Conservation (phyloP, 1,140 invertebrate genomes). For the Polypedilum vanderplanki region DNA sequence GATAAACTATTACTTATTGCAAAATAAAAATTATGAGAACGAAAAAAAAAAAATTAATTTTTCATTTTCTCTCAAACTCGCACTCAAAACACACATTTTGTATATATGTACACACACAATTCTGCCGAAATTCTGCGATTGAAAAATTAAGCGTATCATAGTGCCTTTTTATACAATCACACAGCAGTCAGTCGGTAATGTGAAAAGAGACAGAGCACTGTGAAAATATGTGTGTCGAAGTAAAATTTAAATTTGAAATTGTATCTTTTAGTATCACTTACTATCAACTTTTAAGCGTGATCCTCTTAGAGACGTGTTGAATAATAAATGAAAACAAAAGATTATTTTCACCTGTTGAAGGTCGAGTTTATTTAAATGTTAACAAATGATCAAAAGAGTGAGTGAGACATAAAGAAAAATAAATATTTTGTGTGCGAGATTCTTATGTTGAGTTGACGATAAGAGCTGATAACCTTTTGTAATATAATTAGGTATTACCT, state of each 20-base stretch:
- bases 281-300: neutral
- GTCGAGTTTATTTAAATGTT: neutral
- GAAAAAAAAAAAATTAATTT: no score
- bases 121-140: neutral
- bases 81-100: neutral
- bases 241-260: neutral
- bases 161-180: neutral
- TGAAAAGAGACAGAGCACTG: neutral
- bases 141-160: neutral
- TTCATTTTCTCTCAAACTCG: no score
- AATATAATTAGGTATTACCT: neutral
- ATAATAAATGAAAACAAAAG: neutral
- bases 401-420: no score
- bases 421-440: neutral
- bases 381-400: no score
- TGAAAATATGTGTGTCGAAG: slow-evolving; percentile 17
- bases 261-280: neutral
- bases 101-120: neutral
- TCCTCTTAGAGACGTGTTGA: neutral
- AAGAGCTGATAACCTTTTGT: neutral
- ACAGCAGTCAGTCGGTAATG: neutral
- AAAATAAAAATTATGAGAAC: no score
- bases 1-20: no score
- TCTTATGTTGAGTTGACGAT: neutral
- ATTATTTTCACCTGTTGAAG: neutral